Percentiles rank a stretch among this genome's conserved stretches.
Evolutionary conservation across 2,797 vertebrate species (phyloP).

Genomic region (Halcyon chelicuti): DNA sequence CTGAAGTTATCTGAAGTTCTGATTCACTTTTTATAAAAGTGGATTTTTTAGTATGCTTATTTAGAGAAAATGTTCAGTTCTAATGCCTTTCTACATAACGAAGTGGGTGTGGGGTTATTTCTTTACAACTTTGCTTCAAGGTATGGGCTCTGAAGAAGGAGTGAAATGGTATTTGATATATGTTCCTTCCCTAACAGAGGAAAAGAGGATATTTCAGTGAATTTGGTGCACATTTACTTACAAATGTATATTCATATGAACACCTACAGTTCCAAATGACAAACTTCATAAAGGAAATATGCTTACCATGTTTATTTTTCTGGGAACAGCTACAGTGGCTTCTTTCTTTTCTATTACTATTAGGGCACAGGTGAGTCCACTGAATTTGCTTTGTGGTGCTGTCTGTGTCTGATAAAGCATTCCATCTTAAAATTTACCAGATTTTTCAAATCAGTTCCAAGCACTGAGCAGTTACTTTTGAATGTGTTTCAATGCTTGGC

Average conservation of each 20-base stretch:
- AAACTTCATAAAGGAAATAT: neutral
- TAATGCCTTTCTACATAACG: neutral
- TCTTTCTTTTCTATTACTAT: conserved; percentile 20
- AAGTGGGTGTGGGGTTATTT: neutral
- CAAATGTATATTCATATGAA: neutral
- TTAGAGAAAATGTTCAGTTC: neutral
- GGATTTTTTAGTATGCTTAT: neutral
- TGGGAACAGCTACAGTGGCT: neutral
- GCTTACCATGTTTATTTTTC: neutral
- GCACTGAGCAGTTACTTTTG: neutral
- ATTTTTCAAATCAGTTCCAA: conserved; percentile 19
- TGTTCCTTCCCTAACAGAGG: neutral
- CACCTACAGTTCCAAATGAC: neutral
- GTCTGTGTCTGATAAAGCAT: conserved; percentile 10
- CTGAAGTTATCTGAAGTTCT: neutral
- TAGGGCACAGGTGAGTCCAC: neutral
- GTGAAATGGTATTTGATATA: neutral
- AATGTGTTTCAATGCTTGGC: conserved; percentile 1
- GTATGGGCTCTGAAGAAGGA: neutral
- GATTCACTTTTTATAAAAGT: neutral
- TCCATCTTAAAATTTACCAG: neutral
- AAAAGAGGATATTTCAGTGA: neutral
- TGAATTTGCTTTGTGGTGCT: conserved; percentile 36
- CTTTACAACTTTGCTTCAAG: neutral
- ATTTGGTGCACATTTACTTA: neutral